Base-by-base conservation (phyloP, 2,113 vertebrate genomes). In the Piliocolobus tephrosceles region DNA sequence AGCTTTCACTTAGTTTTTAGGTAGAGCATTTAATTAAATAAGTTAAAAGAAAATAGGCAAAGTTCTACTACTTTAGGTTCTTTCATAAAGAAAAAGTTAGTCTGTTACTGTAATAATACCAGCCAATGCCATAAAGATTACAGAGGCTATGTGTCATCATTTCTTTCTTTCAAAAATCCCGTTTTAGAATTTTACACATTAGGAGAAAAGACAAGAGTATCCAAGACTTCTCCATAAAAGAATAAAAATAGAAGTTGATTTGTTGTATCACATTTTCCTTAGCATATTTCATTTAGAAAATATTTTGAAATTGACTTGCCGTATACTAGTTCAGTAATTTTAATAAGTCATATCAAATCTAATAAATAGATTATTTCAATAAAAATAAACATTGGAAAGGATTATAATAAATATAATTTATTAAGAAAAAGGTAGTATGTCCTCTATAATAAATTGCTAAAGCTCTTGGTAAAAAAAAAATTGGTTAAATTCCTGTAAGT, bases 1-100 rank as follows among this genome's bases (percentile, higher is more conserved):
- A 97, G 91, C 61, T 95, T 98, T 90, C 95, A 96, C 86, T 95
- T 96, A 90, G 93, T 98, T 98, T 98, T 91, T 14, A 1, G 95
- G 66, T 91, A 97, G 91, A 98, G 81, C 6, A 10, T 84, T 98
- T 35, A 0, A 84, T 98, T 96, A 98, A 97, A 96, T 90, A 83
- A 97, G 58, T 75, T 96, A 93, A 9, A 97, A 97, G 83, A 94
- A 98, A 91, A 97, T 95, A 98, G 82, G 81, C 68, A 94, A 89
- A 1, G 0, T 96, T 97, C 82, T 96, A 61, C 64, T 40, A 3
- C 88, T 81, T 66, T 45, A 25, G 87, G 76, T 93, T 91, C 58
- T 92, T 95, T 96, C 75, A 30, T 94, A 92, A 94, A 45, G n/a
- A 85, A 90, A 95, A 30, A n/a, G 61, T 32, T 0, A 50, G 88